Evolutionary conservation across 1,140 invertebrate species (phyloP).

Genomic region (Drosophila ironensis): DNA sequence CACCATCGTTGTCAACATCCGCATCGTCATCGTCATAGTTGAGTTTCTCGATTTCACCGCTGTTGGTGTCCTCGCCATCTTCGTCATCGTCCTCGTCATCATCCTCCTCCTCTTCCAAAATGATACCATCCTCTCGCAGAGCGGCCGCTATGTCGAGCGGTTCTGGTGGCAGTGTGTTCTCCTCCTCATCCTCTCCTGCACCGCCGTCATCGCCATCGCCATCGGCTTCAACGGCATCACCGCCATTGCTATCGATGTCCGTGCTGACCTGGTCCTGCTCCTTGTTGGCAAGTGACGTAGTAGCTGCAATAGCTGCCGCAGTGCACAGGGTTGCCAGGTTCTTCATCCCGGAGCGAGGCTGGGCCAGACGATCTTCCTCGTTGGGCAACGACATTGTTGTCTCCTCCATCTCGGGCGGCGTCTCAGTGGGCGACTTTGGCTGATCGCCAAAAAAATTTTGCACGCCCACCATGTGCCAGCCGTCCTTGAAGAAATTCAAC

Average conservation of each 20-base stretch:
- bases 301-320: conserved; percentile 71
- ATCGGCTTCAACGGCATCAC: conserved; percentile 18
- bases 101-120: conserved; percentile 62
- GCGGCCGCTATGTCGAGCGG: conserved; percentile 52
- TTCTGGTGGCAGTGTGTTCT: conserved; percentile 62
- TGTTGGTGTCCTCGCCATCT: conserved; percentile 53
- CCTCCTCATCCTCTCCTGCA: conserved; percentile 40
- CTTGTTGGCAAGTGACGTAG: conserved; percentile 46
- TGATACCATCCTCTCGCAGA: conserved; percentile 53
- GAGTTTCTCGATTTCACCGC: conserved; percentile 58
- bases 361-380: conserved; percentile 10
- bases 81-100: conserved; percentile 57
- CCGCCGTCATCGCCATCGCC: conserved; percentile 39
- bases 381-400: conserved; percentile 49
- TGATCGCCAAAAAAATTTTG: conserved; percentile 78
- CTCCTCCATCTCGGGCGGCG: conserved; percentile 77
- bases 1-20: conserved; percentile 49
- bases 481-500: conserved; percentile 65
- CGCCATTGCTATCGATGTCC: conserved; percentile 53
- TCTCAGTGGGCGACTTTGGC: conserved; percentile 80
- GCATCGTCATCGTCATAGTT: conserved; percentile 58
- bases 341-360: conserved; percentile 65
- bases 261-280: conserved; percentile 30
- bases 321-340: conserved; percentile 74
- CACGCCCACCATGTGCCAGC: conserved; percentile 68